Percentiles rank a stretch among this genome's conserved stretches.
phyloP scores from a whole-genome alignment of 2,888 invertebrate genomes.

The Cetonia aurata region DNA sequence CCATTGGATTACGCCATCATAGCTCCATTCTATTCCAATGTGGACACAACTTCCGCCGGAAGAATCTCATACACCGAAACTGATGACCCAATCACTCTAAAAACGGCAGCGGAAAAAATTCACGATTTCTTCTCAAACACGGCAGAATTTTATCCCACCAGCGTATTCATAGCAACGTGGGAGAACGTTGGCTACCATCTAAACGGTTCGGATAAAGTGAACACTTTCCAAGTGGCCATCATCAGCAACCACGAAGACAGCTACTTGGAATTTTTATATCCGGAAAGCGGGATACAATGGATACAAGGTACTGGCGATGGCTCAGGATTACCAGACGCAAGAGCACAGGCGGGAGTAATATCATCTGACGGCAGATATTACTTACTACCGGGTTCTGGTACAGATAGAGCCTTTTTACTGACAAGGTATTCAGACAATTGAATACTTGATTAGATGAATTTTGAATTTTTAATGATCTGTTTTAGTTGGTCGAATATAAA shows the following conservation, averaged over 20 bases:
- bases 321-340: slow-evolving; percentile 86
- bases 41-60: slow-evolving; percentile 84
- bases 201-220: slow-evolving; percentile 77
- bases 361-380: slow-evolving; percentile 84
- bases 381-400: slow-evolving; percentile 88
- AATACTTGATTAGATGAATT: background rate
- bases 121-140: slow-evolving; percentile 80
- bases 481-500: slow-evolving; percentile 88
- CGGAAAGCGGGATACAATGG: slow-evolving; percentile 92
- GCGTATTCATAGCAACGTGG: slow-evolving; percentile 93
- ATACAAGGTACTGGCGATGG: slow-evolving; percentile 83
- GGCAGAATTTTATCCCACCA: slow-evolving; percentile 79
- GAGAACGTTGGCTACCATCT: slow-evolving; percentile 84
- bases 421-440: slow-evolving; percentile 73
- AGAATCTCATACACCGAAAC: slow-evolving; percentile 81
- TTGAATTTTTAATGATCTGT: slow-evolving; percentile 20
- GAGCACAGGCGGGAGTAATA: slow-evolving; percentile 94
- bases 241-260: slow-evolving; percentile 83
- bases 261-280: slow-evolving; percentile 90
- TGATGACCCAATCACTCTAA: slow-evolving; percentile 71
- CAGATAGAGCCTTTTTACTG: slow-evolving; percentile 86
- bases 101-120: slow-evolving; percentile 79
- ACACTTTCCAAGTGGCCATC: slow-evolving; percentile 88
- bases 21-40: slow-evolving; percentile 91
- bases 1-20: slow-evolving; percentile 91